Evolutionary conservation across 2,797 vertebrate genomes (phyloP), one percentile per base, ranked within the genome.

Genomic region (Periparus ater): DNA sequence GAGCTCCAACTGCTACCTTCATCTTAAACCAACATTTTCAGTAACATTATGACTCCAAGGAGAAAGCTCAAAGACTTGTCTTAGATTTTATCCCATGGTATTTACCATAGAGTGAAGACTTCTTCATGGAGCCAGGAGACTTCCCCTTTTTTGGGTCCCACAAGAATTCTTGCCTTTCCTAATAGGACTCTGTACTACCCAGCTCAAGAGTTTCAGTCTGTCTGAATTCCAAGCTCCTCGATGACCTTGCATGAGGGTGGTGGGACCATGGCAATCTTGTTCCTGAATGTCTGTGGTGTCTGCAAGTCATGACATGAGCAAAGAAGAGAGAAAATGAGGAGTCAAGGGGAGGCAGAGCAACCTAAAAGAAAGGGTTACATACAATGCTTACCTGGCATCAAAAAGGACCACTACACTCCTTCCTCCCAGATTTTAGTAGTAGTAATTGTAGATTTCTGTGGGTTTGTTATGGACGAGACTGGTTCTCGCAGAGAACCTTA

Each of bases 201-300:
- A 1, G 13, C 47, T 65, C 54, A 50, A 4, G 7, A 45, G 23
- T 30, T 83, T 26, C 16, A 53, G 19, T 36, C n/a, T 27, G 25
- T 44, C 47, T 73, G 65, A n/a, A 36, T 51, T 71, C 48, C 57
- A 88, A 18, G 12, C 8, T 42, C 11, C 8, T 26, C 4, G 7
- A 1, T 10, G 53, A 40, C 8, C 27, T 30, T 13, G 4, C 1
- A 1, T 38, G 57, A 54, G 17, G 9, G 13, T 18, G 6, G 7
- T 21, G 29, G 48, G 27, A 68, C 11, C 14, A 26, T 20, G n/a
- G 27, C 1, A 3, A 5, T 29, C 34, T 42, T 51, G 22, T 26
- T 29, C 21, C 36, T 30, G 14, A n/a, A 76, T 22, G 30, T 19
- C 19, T 48, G 4, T 1, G 1, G 4, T n/a, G 1, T 48, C 14